Conservation (phyloP, 2,888 invertebrate species). For the Coremacera marginata region DNA sequence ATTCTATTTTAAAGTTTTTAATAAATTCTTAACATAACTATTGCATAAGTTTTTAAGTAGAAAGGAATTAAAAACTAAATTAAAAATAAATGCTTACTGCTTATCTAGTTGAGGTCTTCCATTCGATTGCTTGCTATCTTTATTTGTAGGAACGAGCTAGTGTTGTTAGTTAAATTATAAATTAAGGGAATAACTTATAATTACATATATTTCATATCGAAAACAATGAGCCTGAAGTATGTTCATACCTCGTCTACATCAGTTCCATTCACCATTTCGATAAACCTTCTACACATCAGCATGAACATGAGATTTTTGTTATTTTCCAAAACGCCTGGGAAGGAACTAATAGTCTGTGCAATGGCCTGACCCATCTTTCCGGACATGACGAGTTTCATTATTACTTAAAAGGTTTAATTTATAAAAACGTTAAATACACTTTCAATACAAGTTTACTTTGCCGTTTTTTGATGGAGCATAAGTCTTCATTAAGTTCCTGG, state of each 20-base stretch:
- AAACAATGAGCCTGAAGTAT: slow-evolving; percentile 47
- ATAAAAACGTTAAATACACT: neutral
- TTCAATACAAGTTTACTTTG: slow-evolving; percentile 77
- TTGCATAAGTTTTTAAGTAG: no score
- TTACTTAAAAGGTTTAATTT: slow-evolving; percentile 74
- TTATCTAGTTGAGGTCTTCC: slow-evolving; percentile 51
- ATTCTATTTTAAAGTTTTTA: no score
- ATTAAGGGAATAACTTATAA: slow-evolving; percentile 1
- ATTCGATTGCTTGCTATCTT: slow-evolving; percentile 68
- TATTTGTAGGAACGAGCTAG: slow-evolving; percentile 53
- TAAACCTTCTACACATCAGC: slow-evolving; percentile 97
- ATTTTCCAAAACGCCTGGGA: slow-evolving; percentile 92
- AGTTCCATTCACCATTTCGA: slow-evolving; percentile 96
- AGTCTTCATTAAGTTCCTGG: slow-evolving; percentile 91
- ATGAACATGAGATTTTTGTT: slow-evolving; percentile 93
- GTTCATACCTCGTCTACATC: slow-evolving; percentile 75
- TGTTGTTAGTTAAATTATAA: neutral
- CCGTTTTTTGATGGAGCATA: slow-evolving; percentile 94
- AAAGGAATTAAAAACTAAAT: neutral
- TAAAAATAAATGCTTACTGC: slow-evolving; percentile 43
- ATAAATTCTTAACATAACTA: no score
- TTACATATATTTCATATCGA: neutral
- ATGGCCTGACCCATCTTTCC: slow-evolving; percentile 97
- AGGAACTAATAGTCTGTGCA: slow-evolving; percentile 87
- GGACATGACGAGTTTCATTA: slow-evolving; percentile 89